A percentile compares a stretch with the other conserved stretches of the same genome.
Evolutionary conservation across 2,113 vertebrate species (phyloP).

Genomic region (Mus pahari): DNA sequence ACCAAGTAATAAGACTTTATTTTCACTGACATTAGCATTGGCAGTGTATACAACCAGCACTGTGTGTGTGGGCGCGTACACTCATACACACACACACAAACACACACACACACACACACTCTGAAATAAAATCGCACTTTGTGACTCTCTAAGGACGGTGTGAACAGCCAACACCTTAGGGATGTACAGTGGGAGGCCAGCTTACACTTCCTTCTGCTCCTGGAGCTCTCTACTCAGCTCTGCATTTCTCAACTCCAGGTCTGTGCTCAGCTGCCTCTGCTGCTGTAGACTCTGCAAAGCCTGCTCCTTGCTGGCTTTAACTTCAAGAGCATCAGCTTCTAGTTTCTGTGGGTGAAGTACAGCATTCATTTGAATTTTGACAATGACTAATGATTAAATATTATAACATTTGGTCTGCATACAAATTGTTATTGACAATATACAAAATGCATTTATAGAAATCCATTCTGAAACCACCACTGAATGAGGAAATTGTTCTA

Average conservation of each 20-base stretch:
- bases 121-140: background rate
- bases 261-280: conserved; percentile 88
- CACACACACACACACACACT: background rate
- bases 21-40: conserved; percentile 60
- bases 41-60: conserved; percentile 1
- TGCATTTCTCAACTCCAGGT: conserved; percentile 88
- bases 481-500: conserved; percentile 21
- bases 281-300: conserved; percentile 89
- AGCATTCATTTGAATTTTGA: conserved; percentile 29
- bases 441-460: conserved; percentile 62
- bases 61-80: no score
- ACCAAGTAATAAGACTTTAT: conserved; percentile 19
- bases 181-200: conserved; percentile 12
- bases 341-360: conserved; percentile 90
- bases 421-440: conserved; percentile 15
- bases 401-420: conserved; percentile 10
- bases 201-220: conserved; percentile 92
- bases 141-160: background rate
- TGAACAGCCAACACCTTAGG: conserved; percentile 10
- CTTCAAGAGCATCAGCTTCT: conserved; percentile 90
- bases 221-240: conserved; percentile 91
- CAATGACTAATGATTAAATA: conserved; percentile 39
- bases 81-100: background rate
- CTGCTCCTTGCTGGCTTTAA: conserved; percentile 90
- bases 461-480: conserved; percentile 27